Base-by-base conservation (phyloP, 2,113 vertebrate genomes). In the Clarias batrachus region DNA sequence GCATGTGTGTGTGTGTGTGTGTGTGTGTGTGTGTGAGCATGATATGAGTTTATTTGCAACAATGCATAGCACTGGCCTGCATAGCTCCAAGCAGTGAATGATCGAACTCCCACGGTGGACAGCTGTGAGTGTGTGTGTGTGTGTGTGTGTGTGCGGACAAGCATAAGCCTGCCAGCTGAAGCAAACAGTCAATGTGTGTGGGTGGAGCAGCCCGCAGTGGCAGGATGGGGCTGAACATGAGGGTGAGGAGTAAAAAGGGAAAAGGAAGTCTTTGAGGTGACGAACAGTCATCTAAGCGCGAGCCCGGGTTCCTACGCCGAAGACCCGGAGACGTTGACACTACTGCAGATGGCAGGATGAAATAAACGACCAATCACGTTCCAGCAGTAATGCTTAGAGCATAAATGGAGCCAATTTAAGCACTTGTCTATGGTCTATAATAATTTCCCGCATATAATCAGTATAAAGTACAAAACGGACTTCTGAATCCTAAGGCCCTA, bases 41-140 rank as follows among this genome's bases (percentile, higher is more conserved):
- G 3, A 48, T 23, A 74, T 41, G 16, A 13, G 21, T 74, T 33
- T 11, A 11, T 74, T 74, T 74, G 37, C 71, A 23, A 23, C 23
- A 48, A 8, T 77, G 74, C 54, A 23, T 78, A 54, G n/a, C 48
- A 78, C 13, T 56, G 23, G 27, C 52, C 25, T 78, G 14, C 56
- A 27, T 78, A 78, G 74, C 74, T 78, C 56, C 12, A 78, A 52
- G 74, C 74, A 78, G 17, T 78, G 74, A 57, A 56, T 78, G 76
- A 79, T 57, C 16, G n/a, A 79, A 33, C 76, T 79, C 76, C 76
- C 54, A 79, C 54, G 0, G 77, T 80, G 19, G 54, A 59, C 27
- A 59, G 54, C 52, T 80, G 56, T 80, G 27, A 33, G 77, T 79
- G 54, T 33, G 76, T 78, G 76, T 78, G 52, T 78, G 76, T 78